These are phyloP conservation scores for Dinoponera quadriceps DNA, from an alignment of 1,140 invertebrate species.

Conservation along the genomic window DNA sequence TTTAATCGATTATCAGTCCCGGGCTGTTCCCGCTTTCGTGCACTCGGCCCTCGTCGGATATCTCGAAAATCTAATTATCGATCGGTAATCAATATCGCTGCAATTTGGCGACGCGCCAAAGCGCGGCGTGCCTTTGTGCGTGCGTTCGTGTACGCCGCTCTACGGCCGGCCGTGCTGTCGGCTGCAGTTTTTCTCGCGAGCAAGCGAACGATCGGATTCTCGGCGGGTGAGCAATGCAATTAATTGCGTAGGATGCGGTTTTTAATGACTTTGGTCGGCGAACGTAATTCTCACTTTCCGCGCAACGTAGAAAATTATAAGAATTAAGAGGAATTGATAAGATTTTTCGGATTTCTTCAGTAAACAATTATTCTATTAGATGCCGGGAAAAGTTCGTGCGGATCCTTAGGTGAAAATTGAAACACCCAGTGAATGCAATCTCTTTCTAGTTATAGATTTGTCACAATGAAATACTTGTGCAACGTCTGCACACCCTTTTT, in stretches of 20 bases:
- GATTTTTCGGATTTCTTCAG: too few relatives aligned
- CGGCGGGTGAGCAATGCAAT: slow-evolving; percentile 2
- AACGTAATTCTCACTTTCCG: neutral
- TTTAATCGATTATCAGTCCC: slow-evolving; percentile 51
- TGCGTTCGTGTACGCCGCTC: neutral
- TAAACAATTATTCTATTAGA: too few relatives aligned
- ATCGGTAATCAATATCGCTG: slow-evolving; percentile 80
- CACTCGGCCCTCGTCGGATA: slow-evolving; percentile 47
- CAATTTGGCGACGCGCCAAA: slow-evolving; percentile 73
- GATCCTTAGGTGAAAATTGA: too few relatives aligned
- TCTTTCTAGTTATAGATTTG: too few relatives aligned
- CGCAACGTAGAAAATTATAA: neutral
- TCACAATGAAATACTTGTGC: too few relatives aligned
- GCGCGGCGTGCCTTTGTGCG: neutral
- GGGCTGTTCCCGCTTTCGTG: neutral
- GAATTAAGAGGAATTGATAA: too few relatives aligned
- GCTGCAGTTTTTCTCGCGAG: slow-evolving; percentile 31
- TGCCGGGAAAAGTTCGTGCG: too few relatives aligned
- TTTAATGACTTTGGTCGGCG: slow-evolving; percentile 15
- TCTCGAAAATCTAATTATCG: slow-evolving; percentile 78
- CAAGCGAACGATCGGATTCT: slow-evolving; percentile 42
- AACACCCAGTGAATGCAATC: too few relatives aligned
- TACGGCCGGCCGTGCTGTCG: neutral
- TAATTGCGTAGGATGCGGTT: slow-evolving; percentile 23
- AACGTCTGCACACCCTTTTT: too few relatives aligned